phyloP scores from a whole-genome alignment of 2,797 vertebrate species.

The Sebastes umbrosus region DNA sequence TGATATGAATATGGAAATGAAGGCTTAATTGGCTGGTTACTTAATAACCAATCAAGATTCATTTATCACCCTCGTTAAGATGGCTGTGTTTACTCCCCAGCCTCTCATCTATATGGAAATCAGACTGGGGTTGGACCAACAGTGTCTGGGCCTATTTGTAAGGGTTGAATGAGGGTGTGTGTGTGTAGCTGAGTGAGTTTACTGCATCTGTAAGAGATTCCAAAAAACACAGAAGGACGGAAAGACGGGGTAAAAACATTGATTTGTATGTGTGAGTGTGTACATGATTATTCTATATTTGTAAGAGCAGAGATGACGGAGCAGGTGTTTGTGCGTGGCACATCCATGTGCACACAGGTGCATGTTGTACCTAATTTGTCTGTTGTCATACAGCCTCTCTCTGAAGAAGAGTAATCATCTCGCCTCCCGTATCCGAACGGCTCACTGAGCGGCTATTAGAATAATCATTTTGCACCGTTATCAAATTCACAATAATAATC shows the following conservation, averaged over 20 bases:
- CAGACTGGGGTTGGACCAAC: conserved; percentile 34
- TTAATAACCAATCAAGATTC: conserved; percentile 72
- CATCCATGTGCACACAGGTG: background rate
- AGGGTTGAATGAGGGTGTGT: conserved; percentile 12
- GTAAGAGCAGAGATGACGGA: background rate
- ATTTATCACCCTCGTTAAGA: conserved; percentile 52
- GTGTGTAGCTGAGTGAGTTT: background rate
- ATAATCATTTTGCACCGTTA: conserved; percentile 21
- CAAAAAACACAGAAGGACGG: accelerated
- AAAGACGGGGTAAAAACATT: background rate
- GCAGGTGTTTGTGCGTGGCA: accelerated
- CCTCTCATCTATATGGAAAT: conserved; percentile 73
- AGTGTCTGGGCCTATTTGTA: background rate
- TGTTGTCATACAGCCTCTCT: background rate
- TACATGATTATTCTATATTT: background rate
- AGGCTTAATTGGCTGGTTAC: conserved; percentile 57
- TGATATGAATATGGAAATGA: conserved; percentile 62
- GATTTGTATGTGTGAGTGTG: conserved; percentile 3
- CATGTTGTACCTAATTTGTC: background rate
- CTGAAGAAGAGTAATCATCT: conserved; percentile 24
- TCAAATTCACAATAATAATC: conserved; percentile 40
- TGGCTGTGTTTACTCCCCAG: conserved; percentile 48
- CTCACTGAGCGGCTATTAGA: conserved; percentile 23
- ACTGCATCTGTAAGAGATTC: background rate
- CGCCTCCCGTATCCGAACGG: background rate